Evolutionary conservation across 2,888 invertebrate genomes (phyloP), one percentile per base, ranked within the genome.

Genomic region (Tipula helvola): DNA sequence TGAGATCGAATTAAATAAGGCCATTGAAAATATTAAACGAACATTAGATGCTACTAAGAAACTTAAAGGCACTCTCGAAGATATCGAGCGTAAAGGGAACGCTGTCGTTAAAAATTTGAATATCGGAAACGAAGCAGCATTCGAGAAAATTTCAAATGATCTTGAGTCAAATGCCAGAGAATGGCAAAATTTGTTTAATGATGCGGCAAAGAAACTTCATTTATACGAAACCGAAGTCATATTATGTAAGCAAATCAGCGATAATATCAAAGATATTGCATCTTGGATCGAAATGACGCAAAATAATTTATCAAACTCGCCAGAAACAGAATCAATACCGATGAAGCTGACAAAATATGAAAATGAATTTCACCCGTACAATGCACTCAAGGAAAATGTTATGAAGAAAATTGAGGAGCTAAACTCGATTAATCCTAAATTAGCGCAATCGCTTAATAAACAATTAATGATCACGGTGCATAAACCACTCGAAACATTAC

Each of bases 181-280:
- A 18, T 96, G 96, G 94, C 95, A 95, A 87, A 94, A 94, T 88
- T 92, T 94, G 0, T 95, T 95, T 89, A 95, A 96, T 88, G 93
- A 94, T 86, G 93, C 96, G 3, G 93, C 95, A 5, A 95, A 95
- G 88, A 93, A 95, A 88, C 94, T 95, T 36, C 96, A 97, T 90
- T 95, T 95, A 87, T 94, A 96, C 86, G 98, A 98, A 91, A 96
- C 97, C 0, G 97, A 98, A 91, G 93, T 96, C 0, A 95, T 96
- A n/a, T 95, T 98, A 86, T 98, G 98, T 97, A 96, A 97, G 89
- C 97, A 98, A 90, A 96, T 98, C 47, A 96, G 97, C 88, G 96
- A 96, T 87, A 95, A 95, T 0, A 97, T 96, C 90, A 95, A 95
- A 88, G 97, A 97, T 90, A 92, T 98, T 3, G 92, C 96, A 0